Base-by-base conservation (phyloP, 1,140 invertebrate species). In the Philotrypesis tridentata region DNA sequence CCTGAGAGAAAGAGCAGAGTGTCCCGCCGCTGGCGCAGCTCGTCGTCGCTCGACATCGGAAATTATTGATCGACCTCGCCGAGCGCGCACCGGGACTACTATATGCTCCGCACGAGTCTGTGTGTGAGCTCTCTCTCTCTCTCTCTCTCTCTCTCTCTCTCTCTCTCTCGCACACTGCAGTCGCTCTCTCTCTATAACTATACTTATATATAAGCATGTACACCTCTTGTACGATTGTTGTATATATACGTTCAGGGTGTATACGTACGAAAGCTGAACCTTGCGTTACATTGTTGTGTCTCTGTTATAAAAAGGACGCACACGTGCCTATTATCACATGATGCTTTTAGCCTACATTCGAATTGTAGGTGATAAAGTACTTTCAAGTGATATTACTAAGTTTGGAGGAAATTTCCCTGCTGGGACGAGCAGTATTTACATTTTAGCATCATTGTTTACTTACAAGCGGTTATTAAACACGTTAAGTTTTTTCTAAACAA, bases 11-110 rank as follows among this genome's bases (percentile, higher is more conserved):
- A 48, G 43, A 48, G 48, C 48, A n/a, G 23, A 65, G 27, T 65
- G 23, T 65, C 61, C 61, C 61, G 25, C 61, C 61, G 25, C 61
- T 29, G 61, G 61, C 27, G 61, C 61, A 65, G 61, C 61, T 65
- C 48, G 48, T 55, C 48, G 48, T 55, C 48, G 48, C 61, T 65
- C 61, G 61, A 29, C 61, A 65, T 65, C 61, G 61, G 61, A 65
- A 65, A 65, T 65, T 65, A 65, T 65, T 65, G 61, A 65, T 65
- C 61, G 61, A 65, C 61, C 61, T 29, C 61, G 61, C 61, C 48
- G 25, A 65, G 61, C 23, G 61, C 61, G 21, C 48, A 55, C 48
- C 48, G 48, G 17, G 48, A 55, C 48, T 55, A n/a, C 48, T 55
- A 55, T 55, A 55, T 55, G 48, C 48, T 55, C 21, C 48, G 48